Base-by-base conservation (phyloP, 2,797 vertebrate species). In the Prionace glauca region DNA sequence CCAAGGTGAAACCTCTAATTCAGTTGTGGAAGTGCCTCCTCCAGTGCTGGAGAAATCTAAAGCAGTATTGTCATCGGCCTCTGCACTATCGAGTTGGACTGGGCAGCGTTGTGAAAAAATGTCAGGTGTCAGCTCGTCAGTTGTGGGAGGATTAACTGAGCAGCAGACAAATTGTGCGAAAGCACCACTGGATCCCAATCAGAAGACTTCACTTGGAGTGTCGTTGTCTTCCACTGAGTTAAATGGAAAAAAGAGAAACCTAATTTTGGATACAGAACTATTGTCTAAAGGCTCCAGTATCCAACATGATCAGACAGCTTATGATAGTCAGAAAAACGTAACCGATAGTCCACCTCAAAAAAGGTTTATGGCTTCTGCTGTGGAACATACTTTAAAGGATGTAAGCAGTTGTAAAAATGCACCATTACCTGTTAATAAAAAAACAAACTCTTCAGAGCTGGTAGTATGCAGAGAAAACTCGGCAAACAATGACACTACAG, bases 231-330 rank as follows among this genome's bases (percentile, higher is more conserved):
- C 16, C 32, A 3, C 16, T 36, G 88, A 67, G 32, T 22, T 67
- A 36, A 91, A 32, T n/a, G 56, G 88, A 1, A 91, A 91, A n/a
- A 91, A 91, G 60, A 91, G 88, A 32, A 91, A 91, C 88, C 16
- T 91, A 67, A 91, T n/a, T 65, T 20, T n/a, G 16, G 60, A n/a
- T 65, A n/a, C 60, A 65, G 88, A 18, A 32, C 32, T 41, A 10
- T 84, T 32, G 50, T 60, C 56, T 7, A 56, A 29, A n/a, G 62
- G 20, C 12, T 62, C 32, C 32, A 36, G 29, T 91, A 20, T 32
- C 60, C 32, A 91, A 18, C 29, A n/a, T 2, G 12, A 22, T 65
- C 60, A 9, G 29, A 22, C 16, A 4, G 32, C 20, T 65, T 91
- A 60, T 65, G 60, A 91, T 62, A 18, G 60, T 36, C 88, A 65